Percentiles rank a stretch among this genome's conserved stretches.
These are phyloP conservation scores for Vombatus ursinus DNA, from an alignment of 2,113 vertebrate genomes.

Conservation along the genomic window DNA sequence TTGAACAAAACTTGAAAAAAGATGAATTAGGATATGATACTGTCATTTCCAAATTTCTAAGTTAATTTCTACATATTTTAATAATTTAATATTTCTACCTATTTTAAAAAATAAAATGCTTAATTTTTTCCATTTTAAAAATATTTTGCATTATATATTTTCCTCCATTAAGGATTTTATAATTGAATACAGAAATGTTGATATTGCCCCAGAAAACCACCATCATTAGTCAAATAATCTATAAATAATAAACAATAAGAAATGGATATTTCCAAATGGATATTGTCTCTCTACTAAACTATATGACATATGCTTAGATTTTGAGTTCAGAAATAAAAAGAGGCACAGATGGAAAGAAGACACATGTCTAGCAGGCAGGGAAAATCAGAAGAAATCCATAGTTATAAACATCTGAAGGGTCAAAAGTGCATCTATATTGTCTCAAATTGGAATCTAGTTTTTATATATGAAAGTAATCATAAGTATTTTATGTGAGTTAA, in stretches of 20 bases:
- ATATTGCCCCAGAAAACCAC: not conserved
- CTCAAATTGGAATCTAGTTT: not conserved
- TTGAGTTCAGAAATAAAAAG: not conserved
- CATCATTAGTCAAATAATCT: not conserved
- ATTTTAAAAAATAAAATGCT: not conserved
- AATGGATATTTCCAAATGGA: not conserved
- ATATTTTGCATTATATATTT: not conserved
- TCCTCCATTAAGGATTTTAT: not conserved
- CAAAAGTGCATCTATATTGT: not conserved
- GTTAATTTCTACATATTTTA: not conserved
- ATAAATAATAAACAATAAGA: not conserved
- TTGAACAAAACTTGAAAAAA: not conserved
- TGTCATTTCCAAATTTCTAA: not conserved
- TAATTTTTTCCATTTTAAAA: not conserved
- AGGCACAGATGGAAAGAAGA: not conserved
- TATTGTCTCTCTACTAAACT: not conserved
- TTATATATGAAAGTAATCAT: not conserved
- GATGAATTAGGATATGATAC: not conserved
- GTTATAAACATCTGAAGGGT: not conserved
- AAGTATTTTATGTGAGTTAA: not conserved
- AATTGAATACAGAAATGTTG: not conserved
- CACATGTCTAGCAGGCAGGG: not conserved
- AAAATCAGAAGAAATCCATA: not conserved
- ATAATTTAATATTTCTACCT: not conserved
- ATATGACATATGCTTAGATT: not conserved